Conservation (phyloP, 2,797 vertebrate genomes). For the Sylvia borin region DNA sequence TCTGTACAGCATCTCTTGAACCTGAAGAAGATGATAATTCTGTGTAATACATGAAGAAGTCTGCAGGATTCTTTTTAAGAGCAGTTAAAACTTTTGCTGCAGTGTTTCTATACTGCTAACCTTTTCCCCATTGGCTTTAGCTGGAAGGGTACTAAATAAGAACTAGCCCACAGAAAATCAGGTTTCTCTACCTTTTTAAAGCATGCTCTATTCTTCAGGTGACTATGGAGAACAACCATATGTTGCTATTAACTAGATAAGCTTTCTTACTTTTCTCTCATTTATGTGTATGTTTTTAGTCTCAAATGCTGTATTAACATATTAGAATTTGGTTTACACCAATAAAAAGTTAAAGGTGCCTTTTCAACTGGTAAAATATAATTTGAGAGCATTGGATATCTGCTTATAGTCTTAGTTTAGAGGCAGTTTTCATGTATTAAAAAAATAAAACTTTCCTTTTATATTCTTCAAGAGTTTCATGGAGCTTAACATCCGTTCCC, state of each 20-base stretch:
- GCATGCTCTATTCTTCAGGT: neutral
- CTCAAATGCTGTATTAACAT: neutral
- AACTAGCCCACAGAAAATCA: neutral
- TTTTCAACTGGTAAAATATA: neutral
- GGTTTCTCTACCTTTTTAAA: neutral
- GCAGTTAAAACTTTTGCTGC: neutral
- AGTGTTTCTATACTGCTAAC: neutral
- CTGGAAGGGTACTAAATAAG: neutral
- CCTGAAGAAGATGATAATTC: slow-evolving; percentile 26
- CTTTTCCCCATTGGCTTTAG: neutral
- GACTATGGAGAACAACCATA: neutral
- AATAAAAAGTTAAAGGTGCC: neutral
- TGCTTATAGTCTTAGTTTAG: neutral
- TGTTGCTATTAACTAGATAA: neutral
- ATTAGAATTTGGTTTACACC: neutral
- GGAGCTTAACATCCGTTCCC: neutral
- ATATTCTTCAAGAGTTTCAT: neutral
- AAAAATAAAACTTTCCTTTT: neutral
- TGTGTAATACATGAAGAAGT: neutral
- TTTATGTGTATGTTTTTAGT: neutral
- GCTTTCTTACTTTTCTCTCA: neutral
- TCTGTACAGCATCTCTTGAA: slow-evolving; percentile 26
- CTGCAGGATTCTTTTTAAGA: neutral
- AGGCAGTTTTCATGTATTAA: neutral
- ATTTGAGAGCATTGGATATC: neutral